A percentile compares a stretch with the other conserved stretches of the same genome.
Conservation (phyloP, 1,140 invertebrate genomes). For the Bombus waltoni region DNA sequence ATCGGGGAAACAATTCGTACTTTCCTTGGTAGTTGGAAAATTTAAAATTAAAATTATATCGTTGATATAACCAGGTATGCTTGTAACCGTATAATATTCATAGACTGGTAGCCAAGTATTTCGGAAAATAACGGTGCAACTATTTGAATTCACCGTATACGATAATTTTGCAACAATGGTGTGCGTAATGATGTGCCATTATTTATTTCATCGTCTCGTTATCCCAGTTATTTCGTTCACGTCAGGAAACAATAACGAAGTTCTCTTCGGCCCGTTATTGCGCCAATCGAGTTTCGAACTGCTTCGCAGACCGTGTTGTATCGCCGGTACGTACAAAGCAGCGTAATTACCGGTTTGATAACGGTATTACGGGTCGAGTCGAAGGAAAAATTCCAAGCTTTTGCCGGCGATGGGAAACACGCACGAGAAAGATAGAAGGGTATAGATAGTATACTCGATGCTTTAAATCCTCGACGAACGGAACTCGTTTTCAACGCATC, state of each 20-base stretch:
- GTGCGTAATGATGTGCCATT: not conserved
- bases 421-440: too few species aligned
- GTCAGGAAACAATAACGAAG: slow-evolving; percentile 31
- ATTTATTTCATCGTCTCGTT: slow-evolving; percentile 14
- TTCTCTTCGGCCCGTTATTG: slow-evolving; percentile 13
- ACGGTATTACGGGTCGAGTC: not conserved
- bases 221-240: slow-evolving; percentile 16
- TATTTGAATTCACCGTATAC: not conserved
- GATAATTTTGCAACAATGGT: slow-evolving; percentile 5
- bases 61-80: too few species aligned
- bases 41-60: slow-evolving; percentile 11
- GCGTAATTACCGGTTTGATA: slow-evolving; percentile 36
- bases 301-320: not conserved
- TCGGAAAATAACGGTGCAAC: not conserved
- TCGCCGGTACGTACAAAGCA: slow-evolving; percentile 2
- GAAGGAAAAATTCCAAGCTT: slow-evolving; percentile 23
- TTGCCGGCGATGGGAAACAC: not conserved
- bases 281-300: slow-evolving; percentile 2
- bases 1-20: not conserved
- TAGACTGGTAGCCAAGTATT: not conserved
- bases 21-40: not conserved
- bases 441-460: not conserved
- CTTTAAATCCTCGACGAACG: slow-evolving; percentile 3
- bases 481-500: slow-evolving; percentile 34
- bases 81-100: not conserved